These are phyloP conservation scores for Chiloscyllium plagiosum DNA, from an alignment of 2,113 vertebrate species.

Conservation along the genomic window DNA sequence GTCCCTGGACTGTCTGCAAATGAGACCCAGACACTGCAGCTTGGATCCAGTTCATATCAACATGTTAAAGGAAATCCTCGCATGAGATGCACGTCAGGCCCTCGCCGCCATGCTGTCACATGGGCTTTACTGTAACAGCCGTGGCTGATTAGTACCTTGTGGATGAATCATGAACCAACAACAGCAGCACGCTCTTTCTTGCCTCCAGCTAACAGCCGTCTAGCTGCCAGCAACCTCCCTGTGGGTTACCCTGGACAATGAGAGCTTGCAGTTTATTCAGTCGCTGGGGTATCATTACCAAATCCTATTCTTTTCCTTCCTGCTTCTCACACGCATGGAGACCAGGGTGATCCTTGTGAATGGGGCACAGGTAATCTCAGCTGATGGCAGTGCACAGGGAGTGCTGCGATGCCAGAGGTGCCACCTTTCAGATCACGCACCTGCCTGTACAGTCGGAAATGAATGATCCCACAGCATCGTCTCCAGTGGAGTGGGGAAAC, in stretches of 20 bases:
- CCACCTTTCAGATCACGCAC: background rate
- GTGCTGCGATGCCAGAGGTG: background rate
- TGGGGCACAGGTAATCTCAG: background rate
- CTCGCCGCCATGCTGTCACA: conserved; percentile 22
- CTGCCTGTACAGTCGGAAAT: background rate
- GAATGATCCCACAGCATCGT: background rate
- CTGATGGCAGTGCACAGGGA: background rate
- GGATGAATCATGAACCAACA: conserved; percentile 10
- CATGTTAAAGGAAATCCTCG: conserved; percentile 36
- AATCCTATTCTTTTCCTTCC: background rate
- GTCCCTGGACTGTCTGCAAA: conserved; percentile 33
- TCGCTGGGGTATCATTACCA: background rate
- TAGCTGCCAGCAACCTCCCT: background rate
- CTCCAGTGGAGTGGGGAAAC: background rate
- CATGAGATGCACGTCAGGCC: conserved; percentile 31
- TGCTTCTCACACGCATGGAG: background rate
- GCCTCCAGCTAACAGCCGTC: background rate
- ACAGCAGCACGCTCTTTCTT: background rate
- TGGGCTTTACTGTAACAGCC: conserved; percentile 19
- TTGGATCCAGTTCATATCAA: conserved; percentile 27
- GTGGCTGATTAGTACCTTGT: background rate
- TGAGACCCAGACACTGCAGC: conserved; percentile 32
- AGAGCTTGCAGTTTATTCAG: background rate
- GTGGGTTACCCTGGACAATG: background rate
- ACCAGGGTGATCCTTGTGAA: no score